Evolutionary conservation across 2,113 vertebrate species (phyloP).

Genomic region (Gymnocephalus cernua): DNA sequence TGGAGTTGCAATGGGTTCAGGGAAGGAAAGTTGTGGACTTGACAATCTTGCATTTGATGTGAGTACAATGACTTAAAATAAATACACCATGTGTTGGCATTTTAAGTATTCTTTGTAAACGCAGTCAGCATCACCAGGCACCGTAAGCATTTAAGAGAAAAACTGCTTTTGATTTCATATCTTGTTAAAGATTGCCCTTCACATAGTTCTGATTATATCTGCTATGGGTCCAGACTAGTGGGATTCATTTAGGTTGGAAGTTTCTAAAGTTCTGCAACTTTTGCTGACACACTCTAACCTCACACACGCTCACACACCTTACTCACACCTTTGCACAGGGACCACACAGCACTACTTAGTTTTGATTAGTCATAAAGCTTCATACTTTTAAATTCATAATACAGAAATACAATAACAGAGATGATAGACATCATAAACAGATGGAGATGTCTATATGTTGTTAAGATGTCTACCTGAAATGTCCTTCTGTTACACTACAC

Average conservation of each 20-base stretch:
- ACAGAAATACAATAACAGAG: neutral
- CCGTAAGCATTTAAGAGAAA: neutral
- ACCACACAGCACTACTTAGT: neutral
- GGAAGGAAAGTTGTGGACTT: neutral
- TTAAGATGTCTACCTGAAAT: neutral
- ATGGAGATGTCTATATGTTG: too few species aligned
- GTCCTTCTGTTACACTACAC: neutral
- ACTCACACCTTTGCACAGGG: too few species aligned
- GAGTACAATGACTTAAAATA: slow-evolving; percentile 25
- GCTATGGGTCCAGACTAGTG: neutral
- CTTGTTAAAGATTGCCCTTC: neutral
- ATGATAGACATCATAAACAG: too few species aligned
- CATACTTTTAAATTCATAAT: neutral
- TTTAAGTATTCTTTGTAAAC: neutral
- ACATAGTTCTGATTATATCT: neutral
- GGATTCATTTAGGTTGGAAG: neutral
- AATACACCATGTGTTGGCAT: neutral
- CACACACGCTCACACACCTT: too few species aligned
- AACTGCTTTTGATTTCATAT: neutral
- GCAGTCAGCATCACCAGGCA: neutral
- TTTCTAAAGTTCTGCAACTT: neutral
- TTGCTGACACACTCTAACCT: neutral
- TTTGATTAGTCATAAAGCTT: neutral
- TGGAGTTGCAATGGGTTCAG: slow-evolving; percentile 28
- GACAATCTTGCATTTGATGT: slow-evolving; percentile 60